phyloP scores from a whole-genome alignment of 2,797 vertebrate genomes.

The Trachurus trachurus region DNA sequence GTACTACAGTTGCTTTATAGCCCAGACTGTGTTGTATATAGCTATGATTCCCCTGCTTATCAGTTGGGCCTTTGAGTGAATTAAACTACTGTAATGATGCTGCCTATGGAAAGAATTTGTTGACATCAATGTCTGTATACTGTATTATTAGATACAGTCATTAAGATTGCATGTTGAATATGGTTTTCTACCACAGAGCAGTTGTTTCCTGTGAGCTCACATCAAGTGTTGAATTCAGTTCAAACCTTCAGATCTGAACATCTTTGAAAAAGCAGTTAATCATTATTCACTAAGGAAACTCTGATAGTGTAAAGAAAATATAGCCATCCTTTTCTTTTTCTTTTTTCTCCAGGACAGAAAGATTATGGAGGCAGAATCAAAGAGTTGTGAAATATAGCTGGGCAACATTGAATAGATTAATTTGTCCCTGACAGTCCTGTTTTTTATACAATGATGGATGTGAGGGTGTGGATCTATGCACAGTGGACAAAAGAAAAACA shows the following conservation, averaged over 20 bases:
- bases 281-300: slow-evolving; percentile 29
- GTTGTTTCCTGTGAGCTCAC: slow-evolving; percentile 13
- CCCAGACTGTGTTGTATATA: background rate
- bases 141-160: too few relatives aligned
- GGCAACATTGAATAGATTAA: slow-evolving; percentile 49
- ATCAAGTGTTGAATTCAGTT: background rate
- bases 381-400: slow-evolving; percentile 56
- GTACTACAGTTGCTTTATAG: background rate
- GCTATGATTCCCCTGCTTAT: background rate
- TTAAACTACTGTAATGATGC: slow-evolving; percentile 6
- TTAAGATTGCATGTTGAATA: background rate
- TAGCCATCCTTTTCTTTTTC: background rate
- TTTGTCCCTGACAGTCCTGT: slow-evolving; percentile 43
- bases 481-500: slow-evolving; percentile 21
- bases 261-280: slow-evolving; percentile 35
- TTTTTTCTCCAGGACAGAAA: background rate
- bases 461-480: background rate
- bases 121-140: too few relatives aligned
- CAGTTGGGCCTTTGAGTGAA: background rate
- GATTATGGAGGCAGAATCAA: slow-evolving; percentile 55
- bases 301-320: slow-evolving; percentile 10
- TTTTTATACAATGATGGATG: slow-evolving; percentile 42
- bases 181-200: slow-evolving; percentile 8
- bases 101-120: slow-evolving; percentile 12
- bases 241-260: slow-evolving; percentile 37